Base-by-base conservation (phyloP, 2,797 vertebrate species). In the Amazona finschi region DNA sequence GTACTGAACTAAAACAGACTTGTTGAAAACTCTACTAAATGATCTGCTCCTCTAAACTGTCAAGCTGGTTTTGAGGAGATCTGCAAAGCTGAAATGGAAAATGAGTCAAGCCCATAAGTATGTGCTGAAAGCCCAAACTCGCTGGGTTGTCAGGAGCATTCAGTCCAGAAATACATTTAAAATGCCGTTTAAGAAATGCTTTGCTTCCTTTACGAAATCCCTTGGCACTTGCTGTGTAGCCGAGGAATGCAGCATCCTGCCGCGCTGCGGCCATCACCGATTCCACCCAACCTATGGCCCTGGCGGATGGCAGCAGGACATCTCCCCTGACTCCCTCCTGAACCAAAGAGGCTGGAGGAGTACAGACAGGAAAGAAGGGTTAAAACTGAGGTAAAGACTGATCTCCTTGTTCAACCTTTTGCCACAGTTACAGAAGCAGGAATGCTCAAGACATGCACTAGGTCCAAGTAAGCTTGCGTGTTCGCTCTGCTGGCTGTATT, bases 41-140 rank as follows among this genome's bases (percentile, higher is more conserved):
- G 62, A 87, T 67, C 77, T 66, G 50, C 72, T 90, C 50, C 70
- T 89, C 22, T 8, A 69, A 87, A 69, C 33, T n/a, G 64, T 49
- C 65, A 14, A 55, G 53, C 21, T 67, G 88, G 30, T 80, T 50
- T 84, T 77, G 83, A 86, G 87, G 61, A 90, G 88, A 84, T 55
- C 72, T 87, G 39, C 86, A 76, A 67, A 81, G 46, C 28, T 3
- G 7, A 86, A 78, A 33, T 73, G 89, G 90, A 80, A 87, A 93
- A 82, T 80, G 75, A 96, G 83, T 47, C 67, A 80, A 92, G 73
- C 36, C 87, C 80, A 79, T 71, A 72, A 82, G 87, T 49, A 61
- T 73, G 85, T 91, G 77, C 88, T 91, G 93, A 91, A 94, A 96
- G 71, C 30, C 85, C 47, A 62, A 71, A 73, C 87, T 91, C 91